A percentile compares a stretch with the other conserved stretches of the same genome.
Conservation (phyloP, 2,797 vertebrate species). For the Apodemus agrarius region DNA sequence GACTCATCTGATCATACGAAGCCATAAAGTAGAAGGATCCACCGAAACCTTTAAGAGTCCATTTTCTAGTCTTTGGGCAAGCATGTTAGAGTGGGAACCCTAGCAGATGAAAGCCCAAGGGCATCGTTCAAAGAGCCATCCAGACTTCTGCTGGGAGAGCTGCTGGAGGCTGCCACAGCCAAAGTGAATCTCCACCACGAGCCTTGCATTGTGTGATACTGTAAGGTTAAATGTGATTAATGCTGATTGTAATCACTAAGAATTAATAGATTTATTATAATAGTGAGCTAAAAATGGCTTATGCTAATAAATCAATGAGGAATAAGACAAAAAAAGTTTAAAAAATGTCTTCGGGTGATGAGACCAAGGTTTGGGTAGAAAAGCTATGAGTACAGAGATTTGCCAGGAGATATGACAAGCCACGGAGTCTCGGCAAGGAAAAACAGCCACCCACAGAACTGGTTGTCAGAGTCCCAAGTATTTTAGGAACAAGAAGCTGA, state of each 20-base stretch:
- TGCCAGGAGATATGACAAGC: neutral
- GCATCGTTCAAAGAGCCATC: neutral
- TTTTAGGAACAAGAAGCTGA: conserved; percentile 15
- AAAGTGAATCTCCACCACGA: neutral
- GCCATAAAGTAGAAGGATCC: neutral
- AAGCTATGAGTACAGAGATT: neutral
- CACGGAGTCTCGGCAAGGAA: neutral
- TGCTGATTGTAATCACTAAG: conserved; percentile 74
- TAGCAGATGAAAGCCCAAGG: neutral
- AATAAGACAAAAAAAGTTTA: neutral
- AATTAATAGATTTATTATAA: conserved; percentile 70
- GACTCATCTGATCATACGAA: neutral
- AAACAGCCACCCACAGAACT: neutral
- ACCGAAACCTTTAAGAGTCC: neutral
- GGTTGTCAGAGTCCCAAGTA: neutral
- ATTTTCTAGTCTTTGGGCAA: neutral
- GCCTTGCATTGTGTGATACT: neutral
- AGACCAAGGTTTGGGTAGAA: neutral
- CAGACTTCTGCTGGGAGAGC: neutral
- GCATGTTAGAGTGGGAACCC: fast-evolving
- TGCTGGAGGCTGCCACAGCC: neutral
- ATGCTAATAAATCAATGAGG: conserved; percentile 70
- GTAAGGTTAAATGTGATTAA: conserved; percentile 54
- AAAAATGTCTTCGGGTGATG: conserved; percentile 1
- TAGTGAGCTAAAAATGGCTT: conserved; percentile 70